Evolutionary conservation across 2,797 vertebrate species (phyloP).

Genomic region (Tauraco hartlaubi): DNA sequence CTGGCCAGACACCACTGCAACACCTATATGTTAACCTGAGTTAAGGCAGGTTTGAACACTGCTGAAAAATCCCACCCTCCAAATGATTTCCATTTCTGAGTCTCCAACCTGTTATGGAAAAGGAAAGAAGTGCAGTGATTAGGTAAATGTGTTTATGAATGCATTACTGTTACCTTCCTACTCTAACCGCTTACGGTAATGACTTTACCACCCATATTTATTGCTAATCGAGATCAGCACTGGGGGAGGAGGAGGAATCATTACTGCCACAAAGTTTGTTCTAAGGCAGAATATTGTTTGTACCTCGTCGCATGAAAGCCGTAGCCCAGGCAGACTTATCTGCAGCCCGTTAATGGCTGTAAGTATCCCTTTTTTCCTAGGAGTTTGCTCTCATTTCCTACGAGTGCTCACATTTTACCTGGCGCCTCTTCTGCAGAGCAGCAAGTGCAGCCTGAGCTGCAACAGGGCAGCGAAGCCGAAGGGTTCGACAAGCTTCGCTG

Average conservation of each 20-base stretch:
- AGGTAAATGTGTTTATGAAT: slow-evolving; percentile 20
- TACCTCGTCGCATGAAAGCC: background rate
- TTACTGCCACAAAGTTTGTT: background rate
- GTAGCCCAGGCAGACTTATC: background rate
- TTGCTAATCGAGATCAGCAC: slow-evolving; percentile 12
- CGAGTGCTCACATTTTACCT: background rate
- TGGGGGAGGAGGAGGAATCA: background rate
- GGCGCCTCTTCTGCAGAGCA: background rate
- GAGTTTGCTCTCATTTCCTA: background rate
- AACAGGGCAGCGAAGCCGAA: background rate
- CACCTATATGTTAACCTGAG: background rate
- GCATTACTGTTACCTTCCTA: slow-evolving; percentile 40
- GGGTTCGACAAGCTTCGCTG: background rate
- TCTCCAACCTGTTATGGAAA: background rate
- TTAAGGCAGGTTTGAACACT: background rate
- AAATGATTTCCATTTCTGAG: background rate
- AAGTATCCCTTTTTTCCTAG: background rate
- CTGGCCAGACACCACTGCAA: background rate
- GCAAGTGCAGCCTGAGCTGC: background rate
- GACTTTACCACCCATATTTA: slow-evolving; percentile 36
- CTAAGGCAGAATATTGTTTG: background rate
- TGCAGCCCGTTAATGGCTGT: background rate
- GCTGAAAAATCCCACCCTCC: background rate
- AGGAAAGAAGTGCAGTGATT: background rate
- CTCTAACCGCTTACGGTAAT: slow-evolving; percentile 16